A percentile compares a stretch with the other conserved stretches of the same genome.
Evolutionary conservation across 2,113 vertebrate genomes (phyloP).

Genomic region (Chamaea fasciata): DNA sequence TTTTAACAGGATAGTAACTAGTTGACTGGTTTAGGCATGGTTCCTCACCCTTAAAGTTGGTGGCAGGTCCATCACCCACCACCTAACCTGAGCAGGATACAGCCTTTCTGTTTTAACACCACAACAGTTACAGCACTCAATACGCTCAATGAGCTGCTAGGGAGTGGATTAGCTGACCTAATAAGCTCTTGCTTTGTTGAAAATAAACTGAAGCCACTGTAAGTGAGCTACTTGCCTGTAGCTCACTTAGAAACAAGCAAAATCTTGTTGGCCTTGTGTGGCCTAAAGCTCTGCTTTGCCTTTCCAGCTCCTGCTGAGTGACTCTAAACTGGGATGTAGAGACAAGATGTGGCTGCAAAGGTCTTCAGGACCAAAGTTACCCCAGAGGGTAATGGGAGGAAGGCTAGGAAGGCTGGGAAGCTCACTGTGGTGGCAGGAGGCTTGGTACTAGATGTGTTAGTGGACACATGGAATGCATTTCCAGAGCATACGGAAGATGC

Average conservation of each 20-base stretch:
- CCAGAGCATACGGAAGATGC: neutral
- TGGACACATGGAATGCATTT: neutral
- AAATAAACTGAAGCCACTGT: neutral
- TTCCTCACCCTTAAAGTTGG: neutral
- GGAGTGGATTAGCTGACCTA: neutral
- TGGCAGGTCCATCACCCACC: neutral
- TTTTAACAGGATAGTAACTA: neutral
- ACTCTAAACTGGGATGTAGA: neutral
- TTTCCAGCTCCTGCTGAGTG: neutral
- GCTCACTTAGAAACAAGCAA: neutral
- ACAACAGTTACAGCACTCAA: neutral
- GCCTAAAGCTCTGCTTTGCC: neutral
- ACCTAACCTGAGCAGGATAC: neutral
- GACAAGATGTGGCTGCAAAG: neutral
- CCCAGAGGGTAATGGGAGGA: neutral
- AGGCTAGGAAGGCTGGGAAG: neutral
- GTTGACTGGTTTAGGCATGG: neutral
- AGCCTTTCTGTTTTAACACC: neutral
- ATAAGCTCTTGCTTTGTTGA: neutral
- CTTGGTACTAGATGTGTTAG: neutral
- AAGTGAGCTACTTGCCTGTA: neutral
- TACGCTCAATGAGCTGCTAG: neutral
- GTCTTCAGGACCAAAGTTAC: neutral
- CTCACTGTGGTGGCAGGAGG: neutral
- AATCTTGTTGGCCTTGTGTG: neutral